Percentiles rank a stretch among this genome's conserved stretches.
phyloP scores from a whole-genome alignment of 1,140 invertebrate species.

The Drosophila yakuba region DNA sequence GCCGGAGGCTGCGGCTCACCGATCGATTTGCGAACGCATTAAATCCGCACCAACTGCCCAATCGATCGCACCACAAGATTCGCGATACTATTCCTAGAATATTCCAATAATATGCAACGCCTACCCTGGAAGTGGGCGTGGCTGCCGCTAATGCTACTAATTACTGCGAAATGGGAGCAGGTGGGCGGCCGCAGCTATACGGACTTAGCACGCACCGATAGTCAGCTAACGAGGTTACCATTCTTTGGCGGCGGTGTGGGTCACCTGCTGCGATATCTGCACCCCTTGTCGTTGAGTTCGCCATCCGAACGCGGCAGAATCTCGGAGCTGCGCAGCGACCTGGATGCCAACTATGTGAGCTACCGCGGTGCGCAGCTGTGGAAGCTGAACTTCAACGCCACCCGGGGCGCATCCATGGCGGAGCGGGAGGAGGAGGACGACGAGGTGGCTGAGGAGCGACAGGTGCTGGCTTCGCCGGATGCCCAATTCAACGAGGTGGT shows the following conservation, averaged over 20 bases:
- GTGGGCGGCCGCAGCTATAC: neutral
- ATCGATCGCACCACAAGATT: constrained; percentile 21
- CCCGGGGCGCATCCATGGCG: constrained; percentile 22
- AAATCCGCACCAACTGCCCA: constrained; percentile 24
- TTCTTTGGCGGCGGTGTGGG: constrained; percentile 75
- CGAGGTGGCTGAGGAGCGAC: constrained; percentile 4
- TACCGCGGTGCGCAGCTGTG: constrained; percentile 75
- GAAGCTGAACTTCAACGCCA: constrained; percentile 77
- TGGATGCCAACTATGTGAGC: constrained; percentile 76
- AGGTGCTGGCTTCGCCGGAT: constrained; percentile 43
- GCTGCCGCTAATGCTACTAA: neutral
- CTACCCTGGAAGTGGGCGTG: neutral
- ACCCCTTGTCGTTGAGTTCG: constrained; percentile 44
- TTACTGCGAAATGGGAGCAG: neutral
- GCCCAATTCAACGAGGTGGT: constrained; percentile 65
- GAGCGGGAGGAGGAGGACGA: constrained; percentile 10
- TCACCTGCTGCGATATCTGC: constrained; percentile 65
- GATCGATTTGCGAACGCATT: constrained; percentile 23
- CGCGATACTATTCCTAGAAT: neutral
- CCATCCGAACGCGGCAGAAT: constrained; percentile 32
- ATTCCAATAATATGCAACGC: constrained; percentile 1
- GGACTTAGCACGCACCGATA: constrained; percentile 32
- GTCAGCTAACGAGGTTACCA: constrained; percentile 33
- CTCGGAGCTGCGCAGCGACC: constrained; percentile 66
- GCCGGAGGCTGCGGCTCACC: constrained; percentile 15